Evolutionary conservation across 2,888 invertebrate species (phyloP).

Genomic region (Drosophila mercatorum): DNA sequence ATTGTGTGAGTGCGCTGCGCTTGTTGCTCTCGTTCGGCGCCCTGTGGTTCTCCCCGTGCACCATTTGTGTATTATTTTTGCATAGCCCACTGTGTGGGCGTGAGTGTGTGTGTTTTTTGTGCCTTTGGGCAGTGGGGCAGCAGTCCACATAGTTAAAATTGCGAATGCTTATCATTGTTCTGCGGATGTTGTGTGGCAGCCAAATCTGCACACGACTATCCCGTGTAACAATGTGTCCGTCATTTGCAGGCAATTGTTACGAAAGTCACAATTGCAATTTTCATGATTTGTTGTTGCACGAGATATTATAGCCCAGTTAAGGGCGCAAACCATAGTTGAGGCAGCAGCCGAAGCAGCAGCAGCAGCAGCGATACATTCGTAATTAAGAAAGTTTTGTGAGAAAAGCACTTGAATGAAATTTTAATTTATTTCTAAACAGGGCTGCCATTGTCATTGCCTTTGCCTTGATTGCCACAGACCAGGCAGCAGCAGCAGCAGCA

Average conservation of each 20-base stretch:
- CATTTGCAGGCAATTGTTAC: slow-evolving; percentile 55
- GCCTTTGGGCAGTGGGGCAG: slow-evolving; percentile 43
- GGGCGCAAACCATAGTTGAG: slow-evolving; percentile 16
- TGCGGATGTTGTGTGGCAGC: slow-evolving; percentile 14
- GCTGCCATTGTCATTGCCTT: slow-evolving; percentile 41
- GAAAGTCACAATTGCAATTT: background rate
- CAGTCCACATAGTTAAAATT: slow-evolving; percentile 37
- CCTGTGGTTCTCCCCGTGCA: slow-evolving; percentile 37
- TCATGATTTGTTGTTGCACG: background rate
- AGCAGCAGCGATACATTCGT: slow-evolving; percentile 61
- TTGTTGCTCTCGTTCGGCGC: slow-evolving; percentile 60
- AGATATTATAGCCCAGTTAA: slow-evolving; percentile 23
- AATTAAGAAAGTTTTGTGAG: slow-evolving; percentile 76
- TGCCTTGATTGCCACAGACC: slow-evolving; percentile 51
- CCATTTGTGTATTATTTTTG: slow-evolving; percentile 69
- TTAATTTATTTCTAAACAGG: slow-evolving; percentile 76
- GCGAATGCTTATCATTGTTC: slow-evolving; percentile 14
- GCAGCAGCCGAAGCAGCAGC: slow-evolving; percentile 10
- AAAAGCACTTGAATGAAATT: slow-evolving; percentile 76
- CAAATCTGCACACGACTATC: slow-evolving; percentile 51
- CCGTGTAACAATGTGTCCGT: slow-evolving; percentile 27
- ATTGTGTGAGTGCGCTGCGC: slow-evolving; percentile 61
- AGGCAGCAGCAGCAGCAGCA: slow-evolving; percentile 41
- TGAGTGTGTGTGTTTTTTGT: slow-evolving; percentile 21
- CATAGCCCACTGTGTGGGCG: slow-evolving; percentile 51